A percentile compares a stretch with the other conserved stretches of the same genome.
These are phyloP conservation scores for Sialia sialis DNA, from an alignment of 2,113 vertebrate genomes.

Conservation along the genomic window DNA sequence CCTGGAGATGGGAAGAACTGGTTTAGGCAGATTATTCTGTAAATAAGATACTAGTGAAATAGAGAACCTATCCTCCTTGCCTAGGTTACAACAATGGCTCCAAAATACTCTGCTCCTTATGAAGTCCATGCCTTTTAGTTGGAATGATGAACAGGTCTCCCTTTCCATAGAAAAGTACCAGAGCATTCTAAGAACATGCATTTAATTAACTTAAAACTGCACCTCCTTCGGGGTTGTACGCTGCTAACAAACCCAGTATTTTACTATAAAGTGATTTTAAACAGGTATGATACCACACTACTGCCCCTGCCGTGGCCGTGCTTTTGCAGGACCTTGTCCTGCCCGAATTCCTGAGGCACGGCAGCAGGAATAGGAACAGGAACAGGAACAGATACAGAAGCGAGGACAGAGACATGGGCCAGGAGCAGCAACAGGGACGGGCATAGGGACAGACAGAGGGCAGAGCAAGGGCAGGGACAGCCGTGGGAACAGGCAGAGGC, in stretches of 20 bases:
- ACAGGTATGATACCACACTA: accelerated
- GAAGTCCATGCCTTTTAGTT: neutral
- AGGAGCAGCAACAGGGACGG: neutral
- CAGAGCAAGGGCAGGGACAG: accelerated
- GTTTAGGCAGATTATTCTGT: neutral
- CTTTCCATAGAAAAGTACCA: neutral
- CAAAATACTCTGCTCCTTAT: neutral
- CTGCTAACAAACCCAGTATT: neutral
- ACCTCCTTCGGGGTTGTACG: accelerated
- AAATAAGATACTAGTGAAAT: neutral
- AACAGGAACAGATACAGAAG: neutral
- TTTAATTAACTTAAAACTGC: neutral
- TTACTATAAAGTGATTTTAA: neutral
- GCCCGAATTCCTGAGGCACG: neutral
- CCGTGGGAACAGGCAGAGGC: accelerated
- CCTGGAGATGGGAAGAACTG: neutral
- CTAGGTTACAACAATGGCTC: neutral
- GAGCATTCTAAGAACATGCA: accelerated
- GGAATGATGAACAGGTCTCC: neutral
- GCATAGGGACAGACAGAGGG: accelerated
- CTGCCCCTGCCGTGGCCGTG: accelerated
- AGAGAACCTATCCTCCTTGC: neutral
- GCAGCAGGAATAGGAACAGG: neutral
- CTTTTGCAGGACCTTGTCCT: neutral
- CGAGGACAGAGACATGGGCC: too few relatives aligned